Evolutionary conservation across 2,797 vertebrate species (phyloP).

Genomic region (Cheirogaleus major): DNA sequence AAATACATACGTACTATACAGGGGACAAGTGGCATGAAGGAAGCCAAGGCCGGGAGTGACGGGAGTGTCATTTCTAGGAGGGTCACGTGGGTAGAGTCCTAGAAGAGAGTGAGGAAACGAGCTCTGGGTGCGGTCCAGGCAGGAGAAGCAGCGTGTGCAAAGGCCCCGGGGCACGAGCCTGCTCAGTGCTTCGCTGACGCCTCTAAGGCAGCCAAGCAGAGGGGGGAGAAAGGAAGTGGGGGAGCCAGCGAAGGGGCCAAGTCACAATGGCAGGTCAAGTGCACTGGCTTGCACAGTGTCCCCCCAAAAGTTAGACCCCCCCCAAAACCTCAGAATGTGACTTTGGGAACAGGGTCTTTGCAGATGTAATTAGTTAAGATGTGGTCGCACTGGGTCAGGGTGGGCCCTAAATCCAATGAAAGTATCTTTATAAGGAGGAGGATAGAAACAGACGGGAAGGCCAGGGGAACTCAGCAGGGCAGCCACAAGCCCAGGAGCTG

Average conservation of each 20-base stretch:
- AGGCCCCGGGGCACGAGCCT: neutral
- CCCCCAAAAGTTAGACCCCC: neutral
- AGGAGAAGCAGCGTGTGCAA: neutral
- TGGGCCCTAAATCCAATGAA: neutral
- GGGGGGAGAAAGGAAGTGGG: neutral
- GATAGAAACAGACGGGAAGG: neutral
- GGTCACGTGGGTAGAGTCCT: neutral
- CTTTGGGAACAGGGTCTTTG: neutral
- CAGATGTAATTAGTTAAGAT: neutral
- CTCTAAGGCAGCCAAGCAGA: neutral
- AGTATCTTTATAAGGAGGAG: neutral
- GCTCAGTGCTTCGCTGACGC: accelerated
- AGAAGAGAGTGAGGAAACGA: neutral
- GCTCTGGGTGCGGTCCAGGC: neutral
- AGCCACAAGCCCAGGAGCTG: neutral
- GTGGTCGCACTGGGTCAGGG: too few relatives aligned
- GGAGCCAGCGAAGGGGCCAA: neutral
- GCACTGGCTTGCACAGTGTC: accelerated
- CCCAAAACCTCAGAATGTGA: neutral
- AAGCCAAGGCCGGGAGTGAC: neutral
- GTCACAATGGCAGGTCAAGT: neutral
- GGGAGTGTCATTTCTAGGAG: neutral
- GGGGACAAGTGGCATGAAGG: neutral
- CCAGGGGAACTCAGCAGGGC: accelerated
- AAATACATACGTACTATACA: accelerated